phyloP scores from a whole-genome alignment of 2,888 invertebrate species.

The Xestobium rufovillosum region DNA sequence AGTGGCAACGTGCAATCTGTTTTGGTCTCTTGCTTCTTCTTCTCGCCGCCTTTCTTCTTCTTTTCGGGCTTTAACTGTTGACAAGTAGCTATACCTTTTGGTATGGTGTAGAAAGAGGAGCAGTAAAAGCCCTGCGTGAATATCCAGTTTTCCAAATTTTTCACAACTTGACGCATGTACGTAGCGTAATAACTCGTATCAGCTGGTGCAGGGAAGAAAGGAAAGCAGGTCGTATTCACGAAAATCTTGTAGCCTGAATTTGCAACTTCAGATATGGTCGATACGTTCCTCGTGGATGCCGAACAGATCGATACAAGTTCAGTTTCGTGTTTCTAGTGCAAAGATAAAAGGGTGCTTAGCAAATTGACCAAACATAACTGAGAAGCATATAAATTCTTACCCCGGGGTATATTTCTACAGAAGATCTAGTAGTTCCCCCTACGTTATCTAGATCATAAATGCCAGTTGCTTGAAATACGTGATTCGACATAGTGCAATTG shows the following conservation, averaged over 20 bases:
- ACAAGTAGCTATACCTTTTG: constrained; percentile 30
- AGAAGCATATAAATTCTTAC: constrained; percentile 5
- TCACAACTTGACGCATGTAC: constrained; percentile 28
- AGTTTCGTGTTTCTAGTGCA: too few relatives aligned
- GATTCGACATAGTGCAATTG: constrained; percentile 35
- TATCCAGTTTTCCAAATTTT: constrained; percentile 40
- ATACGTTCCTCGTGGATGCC: too few relatives aligned
- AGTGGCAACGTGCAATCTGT: constrained; percentile 29
- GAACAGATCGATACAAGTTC: too few relatives aligned
- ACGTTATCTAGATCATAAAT: constrained; percentile 15
- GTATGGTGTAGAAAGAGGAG: constrained; percentile 34
- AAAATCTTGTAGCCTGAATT: neutral
- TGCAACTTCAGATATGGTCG: too few relatives aligned
- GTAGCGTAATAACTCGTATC: constrained; percentile 23
- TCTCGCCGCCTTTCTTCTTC: constrained; percentile 10
- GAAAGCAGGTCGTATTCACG: constrained; percentile 22
- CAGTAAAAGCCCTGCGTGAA: constrained; percentile 35
- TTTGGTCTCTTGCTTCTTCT: constrained; percentile 16
- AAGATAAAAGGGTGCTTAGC: too few relatives aligned
- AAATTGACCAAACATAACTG: too few relatives aligned
- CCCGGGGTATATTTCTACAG: constrained; percentile 6
- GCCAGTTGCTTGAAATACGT: too few relatives aligned
- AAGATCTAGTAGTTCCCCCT: constrained; percentile 4
- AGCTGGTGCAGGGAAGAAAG: constrained; percentile 28
- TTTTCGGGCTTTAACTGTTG: too few relatives aligned